Base-by-base conservation (phyloP, 2,113 vertebrate species). In the Nanger granti region DNA sequence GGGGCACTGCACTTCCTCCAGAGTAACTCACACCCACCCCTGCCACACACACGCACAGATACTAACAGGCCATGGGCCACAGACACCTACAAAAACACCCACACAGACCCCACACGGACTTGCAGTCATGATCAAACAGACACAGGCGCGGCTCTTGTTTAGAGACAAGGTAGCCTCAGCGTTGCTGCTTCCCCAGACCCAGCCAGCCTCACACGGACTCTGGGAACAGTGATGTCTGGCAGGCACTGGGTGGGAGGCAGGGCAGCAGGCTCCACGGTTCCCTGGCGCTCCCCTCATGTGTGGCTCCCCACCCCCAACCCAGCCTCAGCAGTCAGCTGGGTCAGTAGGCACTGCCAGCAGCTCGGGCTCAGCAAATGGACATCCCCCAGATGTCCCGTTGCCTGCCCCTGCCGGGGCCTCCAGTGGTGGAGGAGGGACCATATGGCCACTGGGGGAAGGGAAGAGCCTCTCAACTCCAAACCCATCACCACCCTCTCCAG, bases 261-360 rank as follows among this genome's bases (percentile, higher is more conserved):
- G 69, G 37, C 31, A 28, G 54, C 34, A 24, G 90, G 28, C 57
- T 80, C 7, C 34, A 8, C 37, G 60, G 52, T 82, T 91, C 26
- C 55, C 34, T 60, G 6, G 34, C 15, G 3, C 34, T 22, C 31
- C 41, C 41, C 52, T 73, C 41, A 5, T 52, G n/a, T n/a, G 54
- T 26, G 54, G 37, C 86, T 62, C 37, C n/a, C 64, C 17, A 47
- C 24, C 64, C 82, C 47, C 41, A 9, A 18, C 28, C 26, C 84
- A 66, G 91, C 95, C 62, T 85, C 54, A 34, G 91, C 79, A n/a
- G 1, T 94, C 87, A 93, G 87, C 92, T 97, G 96, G 89, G 95
- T 87, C 96, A 87, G 14, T 10, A 87, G 95, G 62, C 94, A 41
- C 55, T n/a, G 95, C 91, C 60, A 64, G 88, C 86, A 93, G 86